These are phyloP conservation scores for Poeciliopsis turneri DNA, from an alignment of 2,797 vertebrate genomes.

Conservation along the genomic window DNA sequence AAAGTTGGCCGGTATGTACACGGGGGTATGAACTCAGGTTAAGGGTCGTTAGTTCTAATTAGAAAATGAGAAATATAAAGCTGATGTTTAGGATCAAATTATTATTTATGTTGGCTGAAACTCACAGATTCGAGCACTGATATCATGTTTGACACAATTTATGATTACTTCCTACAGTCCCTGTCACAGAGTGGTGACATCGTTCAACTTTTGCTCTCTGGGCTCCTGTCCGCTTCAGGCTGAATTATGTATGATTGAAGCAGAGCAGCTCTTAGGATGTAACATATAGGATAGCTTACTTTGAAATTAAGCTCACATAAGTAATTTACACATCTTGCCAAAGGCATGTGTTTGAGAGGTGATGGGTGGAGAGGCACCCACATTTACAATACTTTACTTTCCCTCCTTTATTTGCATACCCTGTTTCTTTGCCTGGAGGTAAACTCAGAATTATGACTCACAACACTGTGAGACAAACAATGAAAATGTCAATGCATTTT, in stretches of 20 bases:
- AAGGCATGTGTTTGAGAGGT: slow-evolving; percentile 9
- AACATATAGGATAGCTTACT: not conserved
- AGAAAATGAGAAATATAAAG: not conserved
- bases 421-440: slow-evolving; percentile 28
- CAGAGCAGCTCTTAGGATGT: not conserved
- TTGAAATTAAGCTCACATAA: slow-evolving; percentile 9
- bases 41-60: slow-evolving; percentile 15
- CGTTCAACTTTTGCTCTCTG: not conserved
- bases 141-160: not conserved
- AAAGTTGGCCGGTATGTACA: slow-evolving; percentile 36
- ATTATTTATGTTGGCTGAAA: not conserved
- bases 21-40: slow-evolving; percentile 22
- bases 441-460: not conserved
- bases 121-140: not conserved
- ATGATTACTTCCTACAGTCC: not conserved
- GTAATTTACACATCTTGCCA: slow-evolving; percentile 13
- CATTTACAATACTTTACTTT: not conserved
- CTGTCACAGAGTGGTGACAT: not conserved
- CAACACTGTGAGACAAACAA: slow-evolving; percentile 5
- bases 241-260: not conserved
- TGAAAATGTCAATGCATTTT: not conserved
- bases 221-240: not conserved
- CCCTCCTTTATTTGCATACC: slow-evolving; percentile 30
- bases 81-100: not conserved
- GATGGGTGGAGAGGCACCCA: slow-evolving; percentile 3